Evolutionary conservation across 2,113 vertebrate genomes (phyloP).

Genomic region (Desmodus rotundus): DNA sequence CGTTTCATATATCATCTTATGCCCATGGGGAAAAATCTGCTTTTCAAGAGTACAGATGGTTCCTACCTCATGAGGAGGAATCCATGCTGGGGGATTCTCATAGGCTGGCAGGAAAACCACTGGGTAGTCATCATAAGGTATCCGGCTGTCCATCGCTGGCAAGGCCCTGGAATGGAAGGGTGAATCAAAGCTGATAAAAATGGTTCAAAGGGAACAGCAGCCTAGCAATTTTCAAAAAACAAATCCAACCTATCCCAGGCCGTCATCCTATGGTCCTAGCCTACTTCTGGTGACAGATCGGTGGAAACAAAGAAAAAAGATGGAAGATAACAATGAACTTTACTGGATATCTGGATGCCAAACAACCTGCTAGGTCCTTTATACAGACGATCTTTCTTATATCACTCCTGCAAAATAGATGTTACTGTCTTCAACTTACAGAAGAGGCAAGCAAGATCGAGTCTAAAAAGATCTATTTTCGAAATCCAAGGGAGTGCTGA

Average conservation of each 20-base stretch:
- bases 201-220: background rate
- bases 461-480: background rate
- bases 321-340: background rate
- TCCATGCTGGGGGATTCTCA: conserved; percentile 95
- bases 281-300: background rate
- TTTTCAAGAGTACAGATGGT: background rate
- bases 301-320: background rate
- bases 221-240: conserved; percentile 19
- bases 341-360: background rate
- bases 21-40: background rate
- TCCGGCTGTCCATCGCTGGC: conserved; percentile 87
- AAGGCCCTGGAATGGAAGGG: conserved; percentile 27
- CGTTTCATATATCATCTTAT: background rate
- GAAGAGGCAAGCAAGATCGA: background rate
- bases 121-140: conserved; percentile 93
- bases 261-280: background rate
- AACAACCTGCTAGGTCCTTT: background rate
- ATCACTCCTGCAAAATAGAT: background rate
- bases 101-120: conserved; percentile 96
- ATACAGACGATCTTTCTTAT: background rate
- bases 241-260: background rate
- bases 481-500: background rate
- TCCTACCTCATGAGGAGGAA: conserved; percentile 90
- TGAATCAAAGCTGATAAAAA: conserved; percentile 27
- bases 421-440: background rate